A percentile compares a stretch with the other conserved stretches of the same genome.
Conservation (phyloP, 2,888 invertebrate species). For the Malthinus flaveolus region DNA sequence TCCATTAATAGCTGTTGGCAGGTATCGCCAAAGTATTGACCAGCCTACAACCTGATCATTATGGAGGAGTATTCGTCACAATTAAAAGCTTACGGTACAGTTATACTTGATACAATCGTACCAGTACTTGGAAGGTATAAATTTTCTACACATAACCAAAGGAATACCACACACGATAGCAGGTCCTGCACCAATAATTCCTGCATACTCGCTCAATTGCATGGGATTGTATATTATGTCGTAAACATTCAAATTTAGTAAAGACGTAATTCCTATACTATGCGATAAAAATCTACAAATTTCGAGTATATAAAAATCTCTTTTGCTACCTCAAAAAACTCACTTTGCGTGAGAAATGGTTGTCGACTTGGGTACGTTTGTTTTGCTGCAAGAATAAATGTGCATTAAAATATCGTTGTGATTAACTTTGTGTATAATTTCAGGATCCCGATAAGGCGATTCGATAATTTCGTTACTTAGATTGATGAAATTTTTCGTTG, state of each 20-base stretch:
- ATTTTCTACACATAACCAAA: conserved; percentile 78
- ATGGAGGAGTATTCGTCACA: too few species aligned
- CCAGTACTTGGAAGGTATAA: conserved; percentile 91
- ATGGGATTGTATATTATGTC: conserved; percentile 86
- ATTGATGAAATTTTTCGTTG: conserved; percentile 8
- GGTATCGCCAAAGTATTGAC: conserved; percentile 64
- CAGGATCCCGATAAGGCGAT: conserved; percentile 18
- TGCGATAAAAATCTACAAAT: conserved; percentile 64
- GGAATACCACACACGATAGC: conserved; percentile 74
- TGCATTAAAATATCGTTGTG: conserved; percentile 72
- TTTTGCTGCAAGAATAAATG: conserved; percentile 89
- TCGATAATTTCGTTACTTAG: conserved; percentile 18
- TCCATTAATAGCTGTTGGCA: conserved; percentile 61
- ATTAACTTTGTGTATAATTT: conserved; percentile 20
- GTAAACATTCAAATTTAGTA: conserved; percentile 64
- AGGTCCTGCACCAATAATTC: conserved; percentile 82
- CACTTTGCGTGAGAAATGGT: conserved; percentile 81
- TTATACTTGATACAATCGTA: conserved; percentile 84
- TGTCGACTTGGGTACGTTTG: conserved; percentile 91
- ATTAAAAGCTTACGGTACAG: conserved; percentile 68
- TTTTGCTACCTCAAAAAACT: conserved; percentile 31
- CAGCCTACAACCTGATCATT: conserved; percentile 49
- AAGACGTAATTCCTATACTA: conserved; percentile 65
- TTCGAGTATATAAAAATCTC: not conserved
- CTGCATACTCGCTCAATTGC: conserved; percentile 90